Evolutionary conservation across 2,113 vertebrate species (phyloP), one percentile per base, ranked within the genome.

Genomic region (Bubo bubo): DNA sequence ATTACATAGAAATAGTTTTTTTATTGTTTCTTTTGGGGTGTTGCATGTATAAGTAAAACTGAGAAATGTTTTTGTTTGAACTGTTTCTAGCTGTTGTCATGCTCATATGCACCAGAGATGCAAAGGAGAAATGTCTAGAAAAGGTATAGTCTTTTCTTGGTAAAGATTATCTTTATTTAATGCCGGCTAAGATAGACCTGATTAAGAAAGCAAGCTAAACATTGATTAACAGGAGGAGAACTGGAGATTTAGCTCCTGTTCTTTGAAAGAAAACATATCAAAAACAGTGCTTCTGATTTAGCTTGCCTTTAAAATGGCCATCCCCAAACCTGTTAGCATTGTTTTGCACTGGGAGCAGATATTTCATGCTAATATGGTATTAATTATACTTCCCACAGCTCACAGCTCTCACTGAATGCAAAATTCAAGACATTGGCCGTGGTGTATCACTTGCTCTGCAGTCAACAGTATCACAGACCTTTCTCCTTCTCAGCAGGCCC

Each of bases 311-410:
- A 50, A 91, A 95, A 83, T 79, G 1, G 41, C 12, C 8, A 1
- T 76, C 14, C 20, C 17, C 32, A 68, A 86, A 64, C 9, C 16
- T 41, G 8, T 32, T 72, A 82, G 63, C 22, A 13, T 58, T 72
- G 22, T 59, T 79, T 91, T 60, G 49, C 41, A 73, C 11, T 52
- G 20, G 21, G 12, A 88, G 26, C 17, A 68, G 49, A 16, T 82
- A 32, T 41, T 81, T 81, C 52, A 20, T 71, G 47, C 20, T 41
- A 19, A 27, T 15, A 28, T 0, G 0, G 20, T 50, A 41, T 70
- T 59, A 63, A 14, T 39, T 86, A 23, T 26, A n/a, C 12, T 47
- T 62, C 14, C 20, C n/a, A 21, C 43, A 55, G 24, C 37, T 79
- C 67, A 52, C 32, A 71, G 43, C n/a, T 75, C 49, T 79, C 35